Percentiles rank a stretch among this genome's conserved stretches.
phyloP scores from a whole-genome alignment of 2,113 vertebrate genomes.

The Colossoma macropomum region DNA sequence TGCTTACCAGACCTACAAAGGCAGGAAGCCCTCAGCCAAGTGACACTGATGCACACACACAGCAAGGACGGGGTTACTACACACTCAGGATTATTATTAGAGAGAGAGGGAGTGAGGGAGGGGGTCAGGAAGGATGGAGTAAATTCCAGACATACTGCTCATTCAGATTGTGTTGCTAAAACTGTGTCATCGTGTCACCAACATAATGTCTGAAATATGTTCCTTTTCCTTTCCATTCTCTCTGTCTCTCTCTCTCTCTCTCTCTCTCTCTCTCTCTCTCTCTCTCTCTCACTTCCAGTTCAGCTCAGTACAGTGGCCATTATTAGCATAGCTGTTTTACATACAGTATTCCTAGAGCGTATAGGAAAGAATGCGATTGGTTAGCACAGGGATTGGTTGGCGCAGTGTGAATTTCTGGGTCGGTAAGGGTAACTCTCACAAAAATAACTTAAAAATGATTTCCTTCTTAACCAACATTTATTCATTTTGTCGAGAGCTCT shows the following conservation, averaged over 20 bases:
- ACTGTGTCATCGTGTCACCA: slow-evolving; percentile 42
- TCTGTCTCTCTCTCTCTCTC: neutral
- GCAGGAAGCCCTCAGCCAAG: neutral
- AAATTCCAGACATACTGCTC: slow-evolving; percentile 30
- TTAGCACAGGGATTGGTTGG: no score
- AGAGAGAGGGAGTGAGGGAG: neutral
- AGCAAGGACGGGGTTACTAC: neutral
- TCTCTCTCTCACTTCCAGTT: neutral
- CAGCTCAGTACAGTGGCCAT: no score
- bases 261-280: neutral
- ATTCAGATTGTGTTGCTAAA: slow-evolving; percentile 15
- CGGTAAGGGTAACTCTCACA: no score
- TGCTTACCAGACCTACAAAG: no score
- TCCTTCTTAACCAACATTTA: no score
- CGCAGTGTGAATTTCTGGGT: no score
- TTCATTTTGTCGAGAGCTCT: no score
- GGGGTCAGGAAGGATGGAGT: slow-evolving; percentile 23
- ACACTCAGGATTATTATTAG: slow-evolving; percentile 4
- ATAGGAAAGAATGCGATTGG: no score
- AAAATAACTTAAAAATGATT: no score
- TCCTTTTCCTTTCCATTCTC: neutral
- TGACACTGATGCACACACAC: neutral
- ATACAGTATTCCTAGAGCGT: slow-evolving; percentile 17
- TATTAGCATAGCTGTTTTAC: slow-evolving; percentile 53
- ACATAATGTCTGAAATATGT: neutral